Evolutionary conservation across 1,140 invertebrate species (phyloP), one percentile per base, ranked within the genome.

Genomic region (Ladona fulva): DNA sequence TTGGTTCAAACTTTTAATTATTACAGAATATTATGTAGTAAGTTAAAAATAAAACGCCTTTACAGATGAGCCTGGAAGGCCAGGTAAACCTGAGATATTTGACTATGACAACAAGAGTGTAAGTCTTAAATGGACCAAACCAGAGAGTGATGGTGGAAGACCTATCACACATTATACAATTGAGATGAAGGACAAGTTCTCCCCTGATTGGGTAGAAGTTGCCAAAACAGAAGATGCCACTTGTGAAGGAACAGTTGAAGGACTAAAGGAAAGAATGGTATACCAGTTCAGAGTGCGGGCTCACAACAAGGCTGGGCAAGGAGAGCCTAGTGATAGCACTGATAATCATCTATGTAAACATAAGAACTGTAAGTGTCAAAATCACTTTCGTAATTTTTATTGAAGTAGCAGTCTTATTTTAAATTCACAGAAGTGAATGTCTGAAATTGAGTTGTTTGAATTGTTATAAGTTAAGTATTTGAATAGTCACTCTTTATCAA

Each of bases 111-210:
- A 97, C 81, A 92, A 93, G 81, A 95, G 92, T 80, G 96, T 95
- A 0, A 92, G 92, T 0, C 86, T 99, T 24, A 92, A 93, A 85
- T 99, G 97, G 97, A 89, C 91, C 74, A 91, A 93, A 82, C 97
- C 97, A 16, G 90, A 91, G 37, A 93, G 89, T 79, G 95, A 98
- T 84, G 97, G 97, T 83, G 97, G 98, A 25, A 90, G 97, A 79
- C 94, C 97, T n/a, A 95, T 99, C 79, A 91, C 91, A 75, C 94
- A 97, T 81, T 99, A 99, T 82, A 90, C 97, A 25, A 90, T 99
- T 75, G 97, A 99, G 87, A 96, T 95, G 87, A 98, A 97, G 83
- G 96, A 98, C 83, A 99, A 99, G 87, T 94, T 95, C 81, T 89
- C 93, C 24, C 88, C 91, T 16, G 94, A 96, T 77, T 98, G 96